Evolutionary conservation across 2,113 vertebrate species (phyloP).

Genomic region (Peromyscus polionotus): DNA sequence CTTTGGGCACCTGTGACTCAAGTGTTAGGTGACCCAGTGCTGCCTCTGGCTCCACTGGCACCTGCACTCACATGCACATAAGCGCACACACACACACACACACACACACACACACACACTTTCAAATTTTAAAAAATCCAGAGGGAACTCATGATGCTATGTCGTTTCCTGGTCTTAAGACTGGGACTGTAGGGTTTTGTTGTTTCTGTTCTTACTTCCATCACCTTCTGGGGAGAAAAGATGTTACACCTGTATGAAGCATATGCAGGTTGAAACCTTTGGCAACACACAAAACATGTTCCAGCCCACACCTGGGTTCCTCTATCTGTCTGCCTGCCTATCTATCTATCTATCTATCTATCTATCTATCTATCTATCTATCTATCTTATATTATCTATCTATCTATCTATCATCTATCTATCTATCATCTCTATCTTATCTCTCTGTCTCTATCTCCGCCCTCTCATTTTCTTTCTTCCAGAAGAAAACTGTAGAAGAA

Average conservation of each 20-base stretch:
- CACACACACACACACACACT: neutral
- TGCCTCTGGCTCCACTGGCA: neutral
- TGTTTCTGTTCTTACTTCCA: neutral
- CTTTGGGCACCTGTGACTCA: too few relatives aligned
- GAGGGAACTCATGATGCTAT: neutral
- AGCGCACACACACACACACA: neutral
- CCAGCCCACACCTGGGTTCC: neutral
- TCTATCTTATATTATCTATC: neutral
- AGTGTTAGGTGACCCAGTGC: neutral
- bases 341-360: neutral
- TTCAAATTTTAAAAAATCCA: neutral
- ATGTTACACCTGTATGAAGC: neutral
- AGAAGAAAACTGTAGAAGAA: neutral
- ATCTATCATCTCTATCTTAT: too few relatives aligned
- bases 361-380: too few relatives aligned
- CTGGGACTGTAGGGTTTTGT: neutral
- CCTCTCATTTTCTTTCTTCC: neutral
- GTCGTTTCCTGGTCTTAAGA: neutral
- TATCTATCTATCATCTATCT: neutral
- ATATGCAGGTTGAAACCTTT: neutral
- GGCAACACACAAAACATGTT: neutral
- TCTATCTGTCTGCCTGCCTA: neutral
- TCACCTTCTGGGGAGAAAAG: neutral
- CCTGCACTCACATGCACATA: too few relatives aligned
- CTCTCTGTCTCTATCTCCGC: too few relatives aligned